Base-by-base conservation (phyloP, 2,113 vertebrate species). In the Glaucomys volans region DNA sequence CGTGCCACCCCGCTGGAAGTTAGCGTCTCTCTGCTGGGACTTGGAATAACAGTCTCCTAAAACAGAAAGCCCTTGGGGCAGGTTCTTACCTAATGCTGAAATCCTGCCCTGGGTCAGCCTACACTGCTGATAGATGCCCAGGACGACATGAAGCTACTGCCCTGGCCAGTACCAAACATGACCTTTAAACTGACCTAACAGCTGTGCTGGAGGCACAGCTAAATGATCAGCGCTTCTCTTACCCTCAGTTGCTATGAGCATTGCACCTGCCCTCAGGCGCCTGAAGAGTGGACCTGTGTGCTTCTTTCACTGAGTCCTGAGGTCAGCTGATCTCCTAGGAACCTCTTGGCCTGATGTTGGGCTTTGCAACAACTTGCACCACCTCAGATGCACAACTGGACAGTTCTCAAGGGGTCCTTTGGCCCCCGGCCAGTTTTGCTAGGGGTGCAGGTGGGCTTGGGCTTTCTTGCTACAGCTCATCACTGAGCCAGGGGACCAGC, bases 111-210 rank as follows among this genome's bases (percentile, higher is more conserved):
- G 12, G 17, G 67, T 64, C 64, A 20, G 24, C 37, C n/a, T 28
- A 37, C 50, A 5, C 18, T 35, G 11, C 14, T 6, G 1, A 5
- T 6, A 26, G 62, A 5, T 2, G 7, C 16, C 22, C 54, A 1
- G 24, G n/a, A 66, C 18, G 8, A 28, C 1, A 12, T 30, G 66
- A 64, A 42, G 35, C 12, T 12, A 2, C 67, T 47, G 54, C 32
- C 22, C 74, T 40, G 76, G 86, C 72, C 82, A n/a, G 80, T 47
- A 52, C 37, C 44, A 47, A 18, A 32, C 47, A 20, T 0, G 75
- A 40, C 54, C 71, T 87, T n/a, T 72, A 62, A 71, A 40, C 50
- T 26, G n/a, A 44, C 32, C 35, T 50, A 11, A 67, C 6, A 4
- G 30, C n/a, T n/a, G n/a, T n/a, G n/a, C n/a, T 6, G 3, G 7